phyloP scores from a whole-genome alignment of 2,797 vertebrate genomes.

The Phyllotis vaccarum region DNA sequence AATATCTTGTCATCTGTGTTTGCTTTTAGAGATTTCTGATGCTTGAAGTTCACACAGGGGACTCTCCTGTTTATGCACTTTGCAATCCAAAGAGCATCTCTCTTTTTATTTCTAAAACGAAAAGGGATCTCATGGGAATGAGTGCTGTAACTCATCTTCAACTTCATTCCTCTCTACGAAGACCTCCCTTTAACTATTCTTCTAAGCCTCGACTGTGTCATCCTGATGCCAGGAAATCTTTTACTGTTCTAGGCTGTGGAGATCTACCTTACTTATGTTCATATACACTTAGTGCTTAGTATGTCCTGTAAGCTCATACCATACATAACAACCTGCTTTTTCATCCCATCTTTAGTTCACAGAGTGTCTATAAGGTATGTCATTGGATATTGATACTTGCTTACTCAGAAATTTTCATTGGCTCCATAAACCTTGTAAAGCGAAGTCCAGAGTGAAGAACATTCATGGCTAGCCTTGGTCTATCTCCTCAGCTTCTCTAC shows the following conservation, averaged over 20 bases:
- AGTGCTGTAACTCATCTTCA: not conserved
- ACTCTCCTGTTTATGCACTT: not conserved
- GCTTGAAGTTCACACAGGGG: not conserved
- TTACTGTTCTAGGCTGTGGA: not conserved
- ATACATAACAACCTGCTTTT: not conserved
- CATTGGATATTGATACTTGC: not conserved
- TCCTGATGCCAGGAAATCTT: not conserved
- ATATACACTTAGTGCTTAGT: not conserved
- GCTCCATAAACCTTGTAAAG: not conserved
- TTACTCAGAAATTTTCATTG: slow-evolving; percentile 27
- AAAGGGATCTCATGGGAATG: not conserved
- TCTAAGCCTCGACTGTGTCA: not conserved
- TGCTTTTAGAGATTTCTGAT: slow-evolving; percentile 22
- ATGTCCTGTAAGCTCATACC: not conserved
- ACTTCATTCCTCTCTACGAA: not conserved
- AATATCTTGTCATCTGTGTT: not conserved
- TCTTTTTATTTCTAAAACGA: slow-evolving; percentile 12
- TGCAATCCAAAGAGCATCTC: not conserved
- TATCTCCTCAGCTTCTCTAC: not conserved
- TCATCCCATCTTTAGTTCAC: not conserved
- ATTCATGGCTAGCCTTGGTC: not conserved
- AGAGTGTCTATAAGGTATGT: not conserved
- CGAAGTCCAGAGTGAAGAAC: not conserved
- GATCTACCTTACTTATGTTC: not conserved
- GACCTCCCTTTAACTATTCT: not conserved